These are phyloP conservation scores for Lordiphosa andalusiaca DNA, from an alignment of 2,888 invertebrate species.

Conservation along the genomic window DNA sequence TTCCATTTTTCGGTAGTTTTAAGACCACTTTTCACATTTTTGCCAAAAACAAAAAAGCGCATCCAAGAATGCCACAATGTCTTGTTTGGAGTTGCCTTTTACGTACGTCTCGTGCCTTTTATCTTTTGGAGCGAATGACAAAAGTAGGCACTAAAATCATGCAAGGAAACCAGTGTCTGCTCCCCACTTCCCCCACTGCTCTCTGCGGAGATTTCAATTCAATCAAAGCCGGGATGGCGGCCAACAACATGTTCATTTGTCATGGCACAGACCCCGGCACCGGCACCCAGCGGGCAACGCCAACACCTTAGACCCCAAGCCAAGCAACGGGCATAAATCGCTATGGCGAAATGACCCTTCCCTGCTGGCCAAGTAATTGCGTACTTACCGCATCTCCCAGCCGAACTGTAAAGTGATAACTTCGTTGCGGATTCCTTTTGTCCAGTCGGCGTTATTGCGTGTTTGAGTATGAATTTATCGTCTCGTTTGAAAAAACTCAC, in stretches of 20 bases:
- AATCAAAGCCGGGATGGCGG: conserved; percentile 25
- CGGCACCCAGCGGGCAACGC: conserved; percentile 39
- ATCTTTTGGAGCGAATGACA: conserved; percentile 32
- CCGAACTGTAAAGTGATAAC: conserved; percentile 27
- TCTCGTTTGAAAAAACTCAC: conserved; percentile 34
- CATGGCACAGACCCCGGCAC: conserved; percentile 15
- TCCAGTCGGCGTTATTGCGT: conserved; percentile 34
- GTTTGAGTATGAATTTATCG: conserved; percentile 48
- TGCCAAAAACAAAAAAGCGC: conserved; percentile 9
- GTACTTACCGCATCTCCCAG: conserved; percentile 34
- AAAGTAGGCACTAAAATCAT: conserved; percentile 40
- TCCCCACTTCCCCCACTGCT: background rate
- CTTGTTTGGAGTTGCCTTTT: conserved; percentile 30
- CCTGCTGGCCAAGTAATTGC: conserved; percentile 21
- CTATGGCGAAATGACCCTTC: conserved; percentile 29
- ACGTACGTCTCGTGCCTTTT: conserved; percentile 38
- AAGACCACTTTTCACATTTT: conserved; percentile 22
- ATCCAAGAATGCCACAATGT: conserved; percentile 27
- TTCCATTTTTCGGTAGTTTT: background rate
- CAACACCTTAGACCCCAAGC: conserved; percentile 39
- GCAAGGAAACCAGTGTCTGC: conserved; percentile 19
- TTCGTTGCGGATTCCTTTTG: conserved; percentile 23
- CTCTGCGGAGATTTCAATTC: conserved; percentile 21
- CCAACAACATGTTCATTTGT: conserved; percentile 46
- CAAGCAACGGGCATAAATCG: conserved; percentile 31